Evolutionary conservation across 2,113 vertebrate genomes (phyloP).

Genomic region (human (Homo sapiens)): DNA sequence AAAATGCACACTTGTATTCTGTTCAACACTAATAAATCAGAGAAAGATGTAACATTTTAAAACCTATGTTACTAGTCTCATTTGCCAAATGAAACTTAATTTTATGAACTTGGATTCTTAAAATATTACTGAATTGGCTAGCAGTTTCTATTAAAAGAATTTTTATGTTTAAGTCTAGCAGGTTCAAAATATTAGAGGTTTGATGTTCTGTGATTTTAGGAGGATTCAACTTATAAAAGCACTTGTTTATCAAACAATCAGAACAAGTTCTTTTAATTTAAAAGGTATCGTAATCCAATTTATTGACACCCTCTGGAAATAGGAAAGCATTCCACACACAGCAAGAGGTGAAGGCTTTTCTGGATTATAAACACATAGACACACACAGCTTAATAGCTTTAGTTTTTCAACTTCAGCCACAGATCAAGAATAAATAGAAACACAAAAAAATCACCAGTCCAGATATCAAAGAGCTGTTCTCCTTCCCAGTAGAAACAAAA

Average conservation of each 20-base stretch:
- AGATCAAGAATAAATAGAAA: neutral
- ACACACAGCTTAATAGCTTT: neutral
- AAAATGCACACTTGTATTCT: neutral
- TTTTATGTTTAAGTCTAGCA: constrained; percentile 1
- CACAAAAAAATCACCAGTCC: neutral
- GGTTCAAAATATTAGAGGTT: neutral
- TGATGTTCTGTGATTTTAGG: neutral
- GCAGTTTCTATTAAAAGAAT: neutral
- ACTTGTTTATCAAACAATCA: neutral
- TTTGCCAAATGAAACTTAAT: neutral
- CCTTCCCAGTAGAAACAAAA: neutral
- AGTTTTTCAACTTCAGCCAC: neutral
- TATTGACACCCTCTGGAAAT: neutral
- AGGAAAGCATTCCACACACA: neutral
- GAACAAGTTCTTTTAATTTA: neutral
- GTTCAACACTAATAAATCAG: neutral
- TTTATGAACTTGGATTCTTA: constrained; percentile 8
- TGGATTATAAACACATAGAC: neutral
- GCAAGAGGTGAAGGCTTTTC: neutral
- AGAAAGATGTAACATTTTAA: neutral
- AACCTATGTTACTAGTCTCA: neutral
- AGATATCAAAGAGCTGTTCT: neutral
- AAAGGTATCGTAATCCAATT: neutral
- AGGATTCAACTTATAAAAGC: neutral
- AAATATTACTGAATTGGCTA: neutral